Base-by-base conservation (phyloP, 2,797 vertebrate genomes). In the Choloepus didactylus region DNA sequence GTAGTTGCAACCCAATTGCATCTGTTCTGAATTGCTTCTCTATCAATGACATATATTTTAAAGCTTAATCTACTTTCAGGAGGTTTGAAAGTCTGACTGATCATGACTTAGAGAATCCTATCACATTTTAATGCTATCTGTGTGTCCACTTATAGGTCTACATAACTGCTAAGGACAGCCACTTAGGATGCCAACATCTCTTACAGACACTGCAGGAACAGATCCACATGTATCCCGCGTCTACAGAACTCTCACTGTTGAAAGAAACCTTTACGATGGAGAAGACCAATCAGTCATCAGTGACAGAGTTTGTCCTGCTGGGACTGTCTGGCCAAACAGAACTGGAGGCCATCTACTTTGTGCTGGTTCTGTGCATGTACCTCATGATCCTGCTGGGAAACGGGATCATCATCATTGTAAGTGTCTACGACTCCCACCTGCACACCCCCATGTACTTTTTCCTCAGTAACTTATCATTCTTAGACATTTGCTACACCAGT, bases 341-440 rank as follows among this genome's bases (percentile, higher is more conserved):
- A 54, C 87, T 97, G 9, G 95, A 94, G 66, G 73, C 93, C 66
- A 79, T 90, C 77, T 89, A 95, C 51, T 97, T 97, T 70, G 87
- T 96, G n/a, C 27, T 95, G 62, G 94, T 96, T 41, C 62, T 97
- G 3, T 89, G 86, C 46, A 94, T 91, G 72, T 94, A 91, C 66
- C 7, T 89, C 9, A 86, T 94, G 64, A 90, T 89, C n/a, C 77
- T 97, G 29, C 38, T 97, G 69, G 92, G 91, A 73, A 95, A 97
- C 64, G 38, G 38, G 85, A 41, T 72, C 70, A 72, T 93, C 8
- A 72, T 44, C 70, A 44, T 44, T 41, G 70, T 72, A 27, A 72
- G 70, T 72, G 41, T 72, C 38, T 44, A 44, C 14, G 41, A 72
- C 70, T 11, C 70, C 70, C 70, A 38, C 11, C 23, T n/a, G 66